Percentiles rank a stretch among this genome's conserved stretches.
Conservation (phyloP, 2,797 vertebrate genomes). For the Gymnoscopelus microlampas region DNA sequence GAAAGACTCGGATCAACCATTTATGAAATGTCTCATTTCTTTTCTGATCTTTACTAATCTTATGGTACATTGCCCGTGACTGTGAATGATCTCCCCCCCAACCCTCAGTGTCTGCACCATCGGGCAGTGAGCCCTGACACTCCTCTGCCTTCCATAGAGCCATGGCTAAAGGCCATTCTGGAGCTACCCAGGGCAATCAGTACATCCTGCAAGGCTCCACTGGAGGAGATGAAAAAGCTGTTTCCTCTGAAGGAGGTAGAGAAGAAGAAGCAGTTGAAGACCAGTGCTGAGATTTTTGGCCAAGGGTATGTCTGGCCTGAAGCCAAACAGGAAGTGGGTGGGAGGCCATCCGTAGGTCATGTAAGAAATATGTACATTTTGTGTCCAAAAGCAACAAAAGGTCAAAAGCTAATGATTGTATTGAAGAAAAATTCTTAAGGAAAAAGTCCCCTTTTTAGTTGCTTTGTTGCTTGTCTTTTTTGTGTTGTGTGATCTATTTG, state of each 20-base stretch:
- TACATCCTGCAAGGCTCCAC: slow-evolving; percentile 79
- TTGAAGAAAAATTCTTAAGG: too few species aligned
- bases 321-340: slow-evolving; percentile 7
- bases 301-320: slow-evolving; percentile 84
- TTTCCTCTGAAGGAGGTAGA: slow-evolving; percentile 89
- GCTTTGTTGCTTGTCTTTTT: too few species aligned
- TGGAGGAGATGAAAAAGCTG: slow-evolving; percentile 85
- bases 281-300: slow-evolving; percentile 91
- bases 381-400: neutral
- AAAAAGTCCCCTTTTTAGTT: too few species aligned
- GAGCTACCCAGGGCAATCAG: slow-evolving; percentile 82
- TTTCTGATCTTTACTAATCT: too few species aligned
- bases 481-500: too few species aligned
- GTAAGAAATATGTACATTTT: neutral
- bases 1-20: too few species aligned
- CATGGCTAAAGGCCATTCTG: slow-evolving; percentile 85
- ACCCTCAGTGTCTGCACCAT: slow-evolving; percentile 90
- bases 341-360: neutral
- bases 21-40: too few species aligned
- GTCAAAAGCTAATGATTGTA: too few species aligned
- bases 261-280: slow-evolving; percentile 90
- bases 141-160: slow-evolving; percentile 87
- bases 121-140: slow-evolving; percentile 85
- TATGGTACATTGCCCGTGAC: too few species aligned
- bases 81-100: neutral